Percentiles rank a stretch among this genome's conserved stretches.
Evolutionary conservation across 2,797 vertebrate genomes (phyloP).

Genomic region (Sus cebifrons): DNA sequence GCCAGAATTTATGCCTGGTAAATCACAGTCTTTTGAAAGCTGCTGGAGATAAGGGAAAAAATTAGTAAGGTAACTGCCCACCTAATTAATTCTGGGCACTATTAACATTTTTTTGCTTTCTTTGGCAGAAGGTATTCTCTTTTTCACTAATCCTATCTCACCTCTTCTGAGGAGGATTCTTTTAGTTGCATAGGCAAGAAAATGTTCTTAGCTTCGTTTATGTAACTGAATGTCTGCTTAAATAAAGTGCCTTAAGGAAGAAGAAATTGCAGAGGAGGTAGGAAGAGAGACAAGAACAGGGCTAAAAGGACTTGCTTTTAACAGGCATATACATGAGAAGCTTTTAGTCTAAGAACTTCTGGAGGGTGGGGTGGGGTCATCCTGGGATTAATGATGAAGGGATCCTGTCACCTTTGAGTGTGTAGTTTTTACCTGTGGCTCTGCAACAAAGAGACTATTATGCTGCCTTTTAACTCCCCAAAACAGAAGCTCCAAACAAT

Average conservation of each 20-base stretch:
- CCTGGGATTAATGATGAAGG: conserved; percentile 74
- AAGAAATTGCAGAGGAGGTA: conserved; percentile 43
- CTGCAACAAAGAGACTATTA: conserved; percentile 65
- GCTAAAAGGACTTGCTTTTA: conserved; percentile 61
- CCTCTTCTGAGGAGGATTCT: conserved; percentile 62
- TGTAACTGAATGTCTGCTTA: conserved; percentile 63
- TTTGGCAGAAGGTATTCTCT: conserved; percentile 55
- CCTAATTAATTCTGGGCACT: conserved; percentile 76
- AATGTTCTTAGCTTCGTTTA: conserved; percentile 72
- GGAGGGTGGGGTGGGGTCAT: conserved; percentile 70
- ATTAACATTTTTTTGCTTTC: conserved; percentile 34
- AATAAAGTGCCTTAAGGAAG: conserved; percentile 83
- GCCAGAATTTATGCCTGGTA: conserved; percentile 27
- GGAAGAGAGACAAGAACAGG: conserved; percentile 20
- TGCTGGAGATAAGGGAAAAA: conserved; percentile 56
- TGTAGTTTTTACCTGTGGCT: conserved; percentile 6
- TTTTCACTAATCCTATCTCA: conserved; percentile 78
- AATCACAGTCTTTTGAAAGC: conserved; percentile 59
- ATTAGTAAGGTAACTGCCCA: conserved; percentile 33
- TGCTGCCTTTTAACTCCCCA: neutral
- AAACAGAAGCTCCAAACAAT: conserved; percentile 36
- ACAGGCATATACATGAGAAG: conserved; percentile 73
- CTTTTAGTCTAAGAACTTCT: conserved; percentile 64
- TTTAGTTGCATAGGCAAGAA: conserved; percentile 68
- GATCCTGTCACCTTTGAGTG: conserved; percentile 72